Evolutionary conservation across 1,140 invertebrate species (phyloP), one percentile per base, ranked within the genome.

Genomic region (Pogonognathellus flavescens): DNA sequence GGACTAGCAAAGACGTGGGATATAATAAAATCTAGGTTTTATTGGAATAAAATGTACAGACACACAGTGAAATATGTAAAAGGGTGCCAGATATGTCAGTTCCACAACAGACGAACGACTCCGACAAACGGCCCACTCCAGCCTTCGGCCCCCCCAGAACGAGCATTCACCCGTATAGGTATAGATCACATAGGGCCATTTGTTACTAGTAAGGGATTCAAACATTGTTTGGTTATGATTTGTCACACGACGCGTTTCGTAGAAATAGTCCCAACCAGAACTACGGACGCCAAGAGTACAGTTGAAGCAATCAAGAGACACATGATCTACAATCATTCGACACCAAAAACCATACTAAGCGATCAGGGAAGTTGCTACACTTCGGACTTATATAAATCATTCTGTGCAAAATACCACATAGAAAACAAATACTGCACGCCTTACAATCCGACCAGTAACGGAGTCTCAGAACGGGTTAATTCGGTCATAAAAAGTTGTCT

Each of bases 161-260:
- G 13, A 70, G 89, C 90, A 16, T 87, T 90, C 62, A 85, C 88
- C n/a, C 88, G 82, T 9, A 85, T 90, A 7, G 90, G 89, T 8
- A 85, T 90, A 9, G 90, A 91, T 88, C 86, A 90, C 18, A 41
- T 90, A 5, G 90, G 90, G 1, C 89, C 89, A 2, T 84, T 90
- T 41, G 87, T 87, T 11, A 76, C 52, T 10, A 88, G 88, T 20
- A 82, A 55, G 22, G 90, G 90, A 18, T 88, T 84, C 20, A 88
- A 89, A 31, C 88, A 90, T 49, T 50, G 89, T 7, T 86, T 89
- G 18, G 80, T 87, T 0, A 85, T 86, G 3, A 13, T 81, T 1
- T 89, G 90, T 82, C 89, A 90, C 82, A 89, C 89, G n/a, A 90
- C 90, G 4, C 89, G 89, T 83, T 91, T 83, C 72, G 72, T 85